Percentiles rank a stretch among this genome's conserved stretches.
Evolutionary conservation across 35 echinoderm and acorn worm genomes (phyloP).

Genomic region (Chiridota heheva): DNA sequence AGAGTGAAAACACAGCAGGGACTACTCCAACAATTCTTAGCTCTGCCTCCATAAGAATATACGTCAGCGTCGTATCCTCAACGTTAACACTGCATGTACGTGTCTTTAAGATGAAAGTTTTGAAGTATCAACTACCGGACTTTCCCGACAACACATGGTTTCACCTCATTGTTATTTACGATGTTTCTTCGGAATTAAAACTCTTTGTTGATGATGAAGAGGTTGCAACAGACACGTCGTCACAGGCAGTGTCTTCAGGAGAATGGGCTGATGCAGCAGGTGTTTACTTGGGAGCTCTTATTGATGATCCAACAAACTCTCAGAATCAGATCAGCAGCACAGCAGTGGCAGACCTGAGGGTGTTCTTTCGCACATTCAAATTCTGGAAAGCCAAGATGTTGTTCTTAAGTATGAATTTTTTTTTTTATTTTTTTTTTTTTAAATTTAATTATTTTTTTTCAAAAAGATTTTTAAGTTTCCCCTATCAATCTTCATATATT

Average conservation of each 20-base stretch:
- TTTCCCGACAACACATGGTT: conserved; percentile 64
- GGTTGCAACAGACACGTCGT: background rate
- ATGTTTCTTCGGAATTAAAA: background rate
- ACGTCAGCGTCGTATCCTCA: background rate
- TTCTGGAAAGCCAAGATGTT: background rate
- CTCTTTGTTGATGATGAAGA: conserved; percentile 48
- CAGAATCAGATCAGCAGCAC: background rate
- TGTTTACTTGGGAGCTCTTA: conserved; percentile 4
- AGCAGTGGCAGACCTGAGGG: conserved; percentile 41
- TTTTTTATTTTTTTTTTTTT: too few species aligned
- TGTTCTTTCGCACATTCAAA: conserved; percentile 35
- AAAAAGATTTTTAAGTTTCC: too few species aligned
- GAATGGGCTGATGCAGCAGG: background rate
- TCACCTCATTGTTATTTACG: conserved; percentile 61
- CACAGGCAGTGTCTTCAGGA: background rate
- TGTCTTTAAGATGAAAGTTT: background rate
- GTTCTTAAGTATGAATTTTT: background rate
- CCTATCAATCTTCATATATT: too few species aligned
- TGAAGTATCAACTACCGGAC: background rate
- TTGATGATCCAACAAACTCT: background rate
- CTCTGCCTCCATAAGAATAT: conserved; percentile 6
- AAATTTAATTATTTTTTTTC: too few species aligned
- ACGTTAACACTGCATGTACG: background rate
- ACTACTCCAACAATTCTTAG: conserved; percentile 38
- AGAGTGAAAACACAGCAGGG: conserved; percentile 1